phyloP scores from a whole-genome alignment of 2,888 invertebrate genomes.

The Meliscaeva auricollis region DNA sequence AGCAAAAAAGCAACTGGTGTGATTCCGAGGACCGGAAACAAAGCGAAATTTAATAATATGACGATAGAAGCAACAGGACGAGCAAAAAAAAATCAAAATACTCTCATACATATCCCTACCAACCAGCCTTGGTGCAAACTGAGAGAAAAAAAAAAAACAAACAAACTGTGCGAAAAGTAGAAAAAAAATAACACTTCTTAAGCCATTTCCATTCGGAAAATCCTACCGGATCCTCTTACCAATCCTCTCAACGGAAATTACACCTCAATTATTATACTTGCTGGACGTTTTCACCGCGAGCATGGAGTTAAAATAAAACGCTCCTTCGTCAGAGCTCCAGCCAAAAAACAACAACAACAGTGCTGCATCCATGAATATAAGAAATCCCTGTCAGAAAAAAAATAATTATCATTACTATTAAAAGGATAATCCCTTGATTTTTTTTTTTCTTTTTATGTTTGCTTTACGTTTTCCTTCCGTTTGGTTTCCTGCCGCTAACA shows the following conservation, averaged over 20 bases:
- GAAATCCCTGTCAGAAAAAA: constrained; percentile 70
- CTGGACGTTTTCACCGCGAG: constrained; percentile 71
- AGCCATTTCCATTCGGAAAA: constrained; percentile 74
- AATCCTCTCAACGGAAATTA: constrained; percentile 76
- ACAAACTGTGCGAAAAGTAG: constrained; percentile 6
- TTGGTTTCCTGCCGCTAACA: constrained; percentile 71
- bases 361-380: constrained; percentile 41
- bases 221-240: constrained; percentile 76
- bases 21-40: constrained; percentile 65
- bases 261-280: constrained; percentile 76
- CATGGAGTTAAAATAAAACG: constrained; percentile 61
- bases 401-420: constrained; percentile 76
- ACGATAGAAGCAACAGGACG: constrained; percentile 65
- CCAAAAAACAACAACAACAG: constrained; percentile 7
- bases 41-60: constrained; percentile 71
- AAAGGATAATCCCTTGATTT: constrained; percentile 76
- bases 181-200: constrained; percentile 59
- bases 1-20: constrained; percentile 72
- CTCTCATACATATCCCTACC: not conserved
- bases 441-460: constrained; percentile 67
- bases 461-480: constrained; percentile 71
- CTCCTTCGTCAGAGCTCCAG: not conserved
- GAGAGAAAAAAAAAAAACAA: not conserved
- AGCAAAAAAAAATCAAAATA: constrained; percentile 39
- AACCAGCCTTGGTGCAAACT: constrained; percentile 3